phyloP scores from a whole-genome alignment of 2,113 vertebrate species.

The Peromyscus polionotus region DNA sequence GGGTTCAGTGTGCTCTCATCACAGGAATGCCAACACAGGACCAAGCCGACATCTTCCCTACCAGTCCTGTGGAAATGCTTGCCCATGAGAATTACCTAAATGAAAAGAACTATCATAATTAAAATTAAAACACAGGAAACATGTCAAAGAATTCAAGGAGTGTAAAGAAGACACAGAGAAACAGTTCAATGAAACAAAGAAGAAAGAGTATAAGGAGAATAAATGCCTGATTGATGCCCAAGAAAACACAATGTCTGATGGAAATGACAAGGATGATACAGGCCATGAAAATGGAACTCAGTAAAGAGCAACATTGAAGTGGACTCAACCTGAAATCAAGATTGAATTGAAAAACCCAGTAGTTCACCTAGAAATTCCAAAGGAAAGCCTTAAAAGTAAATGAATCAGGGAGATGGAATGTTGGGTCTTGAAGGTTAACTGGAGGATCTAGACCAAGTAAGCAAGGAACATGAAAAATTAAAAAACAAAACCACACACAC shows the following conservation, averaged over 20 bases:
- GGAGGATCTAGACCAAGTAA: neutral
- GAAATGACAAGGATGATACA: too few relatives aligned
- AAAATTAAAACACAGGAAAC: neutral
- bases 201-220: neutral
- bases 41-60: neutral
- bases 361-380: neutral
- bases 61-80: neutral
- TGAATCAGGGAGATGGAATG: neutral
- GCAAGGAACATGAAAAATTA: neutral
- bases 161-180: neutral
- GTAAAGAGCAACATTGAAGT: neutral
- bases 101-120: neutral
- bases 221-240: neutral
- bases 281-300: neutral
- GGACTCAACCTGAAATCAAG: neutral
- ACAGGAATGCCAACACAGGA: neutral
- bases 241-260: neutral
- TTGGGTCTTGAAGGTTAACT: neutral
- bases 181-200: neutral
- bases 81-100: neutral
- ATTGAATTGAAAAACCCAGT: neutral
- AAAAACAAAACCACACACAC: neutral
- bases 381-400: neutral
- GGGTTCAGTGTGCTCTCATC: neutral
- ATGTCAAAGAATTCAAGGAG: neutral